Evolutionary conservation across 2,888 invertebrate species (phyloP), one percentile per base, ranked within the genome.

Genomic region (Meliscaeva auricollis): DNA sequence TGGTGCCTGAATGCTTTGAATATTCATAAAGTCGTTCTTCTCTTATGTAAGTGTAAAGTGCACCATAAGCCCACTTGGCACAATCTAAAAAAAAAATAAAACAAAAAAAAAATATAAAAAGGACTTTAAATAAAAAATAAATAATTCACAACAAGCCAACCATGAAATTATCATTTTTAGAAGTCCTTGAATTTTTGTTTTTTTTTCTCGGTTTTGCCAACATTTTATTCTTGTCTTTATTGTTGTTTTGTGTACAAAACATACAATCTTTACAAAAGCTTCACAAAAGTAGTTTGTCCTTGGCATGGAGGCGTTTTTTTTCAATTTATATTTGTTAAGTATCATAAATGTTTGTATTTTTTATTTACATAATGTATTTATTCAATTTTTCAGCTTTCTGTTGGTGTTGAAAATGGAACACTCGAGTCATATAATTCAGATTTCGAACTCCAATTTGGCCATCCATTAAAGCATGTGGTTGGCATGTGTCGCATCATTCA

Each of bases 381-480:
- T 15, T 26, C 2, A 50, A 17, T 15, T 15, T 2, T 44, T 30
- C 93, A 96, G 96, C 93, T 96, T 46, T 96, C 96, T 87, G 93
- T 96, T 79, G 94, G 95, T 1, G 93, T 96, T 13, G 95, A 96
- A 91, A 94, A 95, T 88, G 95, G 96, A 1, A 93, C 93, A 44
- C 89, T 95, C 32, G 95, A 95, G 88, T 95, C 95, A 0, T 95
- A 95, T 90, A 95, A 96, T 89, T 94, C 94, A 5, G 95, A 95
- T 90, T 95, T 96, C 87, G 95, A 96, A 89, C 93, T 95, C 0
- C 94, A 95, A 69, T 94, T 95, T 73, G 93, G 94, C 0, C 95
- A 95, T 90, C 93, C 94, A 79, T 89, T 95, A 4, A 94, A 94
- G 32, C 94, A 95, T 88, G 94, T 96, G 90, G 93, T 93, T 60